Percentiles rank a stretch among this genome's conserved stretches.
These are phyloP conservation scores for Apotomis capreana DNA, from an alignment of 2,888 invertebrate genomes.

Conservation along the genomic window DNA sequence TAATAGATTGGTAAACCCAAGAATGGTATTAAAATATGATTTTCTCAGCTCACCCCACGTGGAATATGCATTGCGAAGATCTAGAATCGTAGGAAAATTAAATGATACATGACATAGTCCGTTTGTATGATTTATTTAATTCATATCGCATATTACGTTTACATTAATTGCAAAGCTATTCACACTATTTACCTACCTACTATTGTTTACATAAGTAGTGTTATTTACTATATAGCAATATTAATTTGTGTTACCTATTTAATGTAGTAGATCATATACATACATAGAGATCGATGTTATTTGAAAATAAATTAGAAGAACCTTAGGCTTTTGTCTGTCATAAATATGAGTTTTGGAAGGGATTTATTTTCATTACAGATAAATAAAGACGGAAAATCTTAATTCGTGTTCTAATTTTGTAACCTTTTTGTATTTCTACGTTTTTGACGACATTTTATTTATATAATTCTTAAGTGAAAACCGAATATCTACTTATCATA, in stretches of 20 bases:
- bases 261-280: slow-evolving; percentile 8
- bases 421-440: too few relatives aligned
- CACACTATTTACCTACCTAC: neutral
- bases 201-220: neutral
- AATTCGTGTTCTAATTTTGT: slow-evolving; percentile 44
- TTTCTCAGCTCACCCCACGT: too few relatives aligned
- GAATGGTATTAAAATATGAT: too few relatives aligned
- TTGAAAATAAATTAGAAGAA: slow-evolving; percentile 20
- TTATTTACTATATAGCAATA: slow-evolving; percentile 8
- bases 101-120: too few relatives aligned
- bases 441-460: too few relatives aligned
- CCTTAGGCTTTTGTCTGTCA: slow-evolving; percentile 53
- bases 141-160: neutral
- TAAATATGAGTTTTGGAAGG: slow-evolving; percentile 57
- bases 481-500: too few relatives aligned
- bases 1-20: too few relatives aligned
- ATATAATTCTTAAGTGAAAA: too few relatives aligned
- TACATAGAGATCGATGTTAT: slow-evolving; percentile 27
- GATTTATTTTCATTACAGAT: slow-evolving; percentile 67
- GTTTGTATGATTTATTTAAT: too few relatives aligned
- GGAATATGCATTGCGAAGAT: too few relatives aligned
- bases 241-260: slow-evolving; percentile 16
- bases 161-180: neutral
- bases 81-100: too few relatives aligned
- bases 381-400: slow-evolving; percentile 62